Evolutionary conservation across 1,140 invertebrate species (phyloP).

Genomic region (Anastrepha ludens): DNA sequence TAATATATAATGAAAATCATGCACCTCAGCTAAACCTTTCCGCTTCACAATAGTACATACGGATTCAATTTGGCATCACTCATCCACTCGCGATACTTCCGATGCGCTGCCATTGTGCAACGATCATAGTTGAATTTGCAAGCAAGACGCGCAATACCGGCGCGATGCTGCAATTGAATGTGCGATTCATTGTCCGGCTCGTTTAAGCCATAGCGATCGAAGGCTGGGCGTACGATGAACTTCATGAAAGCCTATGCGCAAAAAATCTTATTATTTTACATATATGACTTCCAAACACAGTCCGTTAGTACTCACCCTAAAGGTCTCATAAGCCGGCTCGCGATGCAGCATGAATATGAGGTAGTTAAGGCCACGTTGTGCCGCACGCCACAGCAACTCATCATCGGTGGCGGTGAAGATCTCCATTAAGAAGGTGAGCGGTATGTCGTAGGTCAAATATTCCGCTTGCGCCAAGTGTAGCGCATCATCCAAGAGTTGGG

Average conservation of each 20-base stretch:
- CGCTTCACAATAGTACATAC: slow-evolving; percentile 62
- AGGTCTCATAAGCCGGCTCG: slow-evolving; percentile 72
- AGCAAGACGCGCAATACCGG: slow-evolving; percentile 75
- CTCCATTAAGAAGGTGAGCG: slow-evolving; percentile 75
- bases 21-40: too few relatives aligned
- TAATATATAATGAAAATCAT: background rate
- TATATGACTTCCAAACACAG: background rate
- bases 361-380: slow-evolving; percentile 68
- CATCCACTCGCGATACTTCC: slow-evolving; percentile 75
- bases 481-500: slow-evolving; percentile 88
- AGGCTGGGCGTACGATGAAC: slow-evolving; percentile 70
- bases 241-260: slow-evolving; percentile 70
- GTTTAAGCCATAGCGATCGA: slow-evolving; percentile 70
- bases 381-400: slow-evolving; percentile 69
- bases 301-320: slow-evolving; percentile 62
- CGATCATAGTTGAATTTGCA: slow-evolving; percentile 75
- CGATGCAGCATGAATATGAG: slow-evolving; percentile 69
- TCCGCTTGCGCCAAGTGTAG: slow-evolving; percentile 83
- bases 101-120: slow-evolving; percentile 74
- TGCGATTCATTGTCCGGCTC: slow-evolving; percentile 73
- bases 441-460: slow-evolving; percentile 78
- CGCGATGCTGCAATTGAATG: slow-evolving; percentile 74
- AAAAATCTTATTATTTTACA: background rate
- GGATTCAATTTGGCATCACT: slow-evolving; percentile 61
- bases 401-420: slow-evolving; percentile 65